Evolutionary conservation across 2,797 vertebrate species (phyloP), one percentile per base, ranked within the genome.

Genomic region (Chelidonichthys spinosus): DNA sequence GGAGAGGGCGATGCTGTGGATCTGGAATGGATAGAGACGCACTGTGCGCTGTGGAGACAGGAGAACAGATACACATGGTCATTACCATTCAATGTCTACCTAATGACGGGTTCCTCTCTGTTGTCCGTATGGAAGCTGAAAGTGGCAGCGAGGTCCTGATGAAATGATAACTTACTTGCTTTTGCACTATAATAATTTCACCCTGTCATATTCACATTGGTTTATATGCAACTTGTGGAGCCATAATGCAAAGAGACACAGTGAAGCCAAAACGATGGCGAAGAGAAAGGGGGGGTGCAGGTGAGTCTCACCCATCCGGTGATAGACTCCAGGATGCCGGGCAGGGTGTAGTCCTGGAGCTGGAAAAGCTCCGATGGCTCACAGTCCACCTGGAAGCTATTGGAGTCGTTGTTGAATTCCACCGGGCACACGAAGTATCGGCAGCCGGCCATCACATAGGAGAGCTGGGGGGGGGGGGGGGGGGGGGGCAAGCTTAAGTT

Each of bases 1-100:
- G 25, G 98, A 99, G 2, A 99, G 96, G 0, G 97, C 97, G 0
- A 99, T 96, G 92, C 98, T 99, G 95, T 99, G 98, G 89, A 99
- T 97, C 90, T 99, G 98, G 96, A 99, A 99, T 0, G 98, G 98
- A 76, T 96, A 99, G 86, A 99, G 95, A 86, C 94, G 92, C 69
- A 99, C 94, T 0, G 96, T 98, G 85, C 94, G 96, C 98, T 99
- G 92, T 76, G 62, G 79, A 76, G 47, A 85, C 35, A 52, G 59
- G 60, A 9, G 36, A 53, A 25, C 55, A 60, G 18, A 33, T 9
- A 39, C 13, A 18, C 18, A 40, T 49, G 11, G 17, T 8, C 14
- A n/a, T 37, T n/a, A 67, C 33, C 37, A 39, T 53, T 49, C 11
- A 46, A 54, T 25, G 17, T 14, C 17, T 17, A 5, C 6, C 11